These are phyloP conservation scores for Miniopterus natalensis DNA, from an alignment of 2,113 vertebrate genomes.

Conservation along the genomic window DNA sequence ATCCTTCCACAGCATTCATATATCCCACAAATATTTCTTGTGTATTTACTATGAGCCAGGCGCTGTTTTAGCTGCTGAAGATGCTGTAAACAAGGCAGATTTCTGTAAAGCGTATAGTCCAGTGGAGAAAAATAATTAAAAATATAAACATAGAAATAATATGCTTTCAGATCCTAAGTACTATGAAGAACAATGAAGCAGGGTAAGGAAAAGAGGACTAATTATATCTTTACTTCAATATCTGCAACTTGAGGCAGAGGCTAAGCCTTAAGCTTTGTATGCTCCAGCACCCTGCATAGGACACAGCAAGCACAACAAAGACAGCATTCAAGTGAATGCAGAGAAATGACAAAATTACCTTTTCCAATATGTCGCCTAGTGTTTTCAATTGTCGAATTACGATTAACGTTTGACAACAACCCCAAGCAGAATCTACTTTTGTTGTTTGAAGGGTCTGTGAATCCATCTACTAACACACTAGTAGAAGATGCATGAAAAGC, in stretches of 20 bases:
- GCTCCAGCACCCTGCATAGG: neutral
- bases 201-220: neutral
- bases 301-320: neutral
- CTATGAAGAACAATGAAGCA: neutral
- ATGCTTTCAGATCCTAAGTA: constrained; percentile 12
- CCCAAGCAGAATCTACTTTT: constrained; percentile 99
- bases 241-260: neutral
- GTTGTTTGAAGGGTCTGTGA: constrained; percentile 98
- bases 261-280: neutral
- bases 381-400: constrained; percentile 98
- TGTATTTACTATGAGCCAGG: neutral
- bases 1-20: neutral
- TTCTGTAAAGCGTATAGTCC: neutral
- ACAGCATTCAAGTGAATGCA: neutral
- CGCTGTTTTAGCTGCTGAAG: neutral
- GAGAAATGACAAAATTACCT: constrained; percentile 88
- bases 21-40: neutral
- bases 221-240: neutral
- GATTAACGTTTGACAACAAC: constrained; percentile 97
- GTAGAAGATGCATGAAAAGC: constrained; percentile 98
- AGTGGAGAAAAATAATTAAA: neutral
- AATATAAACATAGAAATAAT: neutral
- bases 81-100: neutral
- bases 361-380: constrained; percentile 97
- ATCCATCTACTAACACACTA: constrained; percentile 97